Conservation (phyloP, 1,140 invertebrate species). For the Pseudachorutes palmiensis region DNA sequence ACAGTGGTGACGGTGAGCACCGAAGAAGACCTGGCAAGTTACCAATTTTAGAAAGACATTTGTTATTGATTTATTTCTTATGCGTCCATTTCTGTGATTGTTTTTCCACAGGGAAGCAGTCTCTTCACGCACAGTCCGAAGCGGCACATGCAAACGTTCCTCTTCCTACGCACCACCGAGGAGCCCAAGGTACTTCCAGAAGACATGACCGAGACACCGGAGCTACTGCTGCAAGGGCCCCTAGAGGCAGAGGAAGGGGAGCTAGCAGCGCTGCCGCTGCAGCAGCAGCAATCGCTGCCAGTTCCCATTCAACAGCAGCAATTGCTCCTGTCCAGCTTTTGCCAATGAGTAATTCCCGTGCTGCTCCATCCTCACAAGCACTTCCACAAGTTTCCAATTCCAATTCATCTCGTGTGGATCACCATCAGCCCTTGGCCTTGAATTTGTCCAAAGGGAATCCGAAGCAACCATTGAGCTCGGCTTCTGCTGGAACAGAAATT, state of each 20-base stretch:
- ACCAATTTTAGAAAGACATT: background rate
- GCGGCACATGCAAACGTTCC: background rate
- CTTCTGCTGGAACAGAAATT: background rate
- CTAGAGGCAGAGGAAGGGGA: background rate
- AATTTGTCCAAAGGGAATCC: constrained; percentile 24
- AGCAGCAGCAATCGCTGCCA: constrained; percentile 3
- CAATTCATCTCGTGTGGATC: background rate
- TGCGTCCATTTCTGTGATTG: background rate
- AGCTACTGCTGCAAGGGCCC: background rate
- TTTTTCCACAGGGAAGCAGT: background rate
- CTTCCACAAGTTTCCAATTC: background rate
- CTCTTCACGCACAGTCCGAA: constrained; percentile 11
- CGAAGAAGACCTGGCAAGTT: background rate
- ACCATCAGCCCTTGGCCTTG: constrained; percentile 14
- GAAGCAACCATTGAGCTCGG: background rate
- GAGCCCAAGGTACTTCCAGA: background rate
- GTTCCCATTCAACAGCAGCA: background rate
- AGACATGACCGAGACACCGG: background rate
- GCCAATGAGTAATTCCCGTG: background rate
- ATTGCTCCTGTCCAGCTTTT: background rate
- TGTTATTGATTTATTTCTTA: background rate
- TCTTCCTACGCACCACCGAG: background rate
- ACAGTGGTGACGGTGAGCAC: background rate
- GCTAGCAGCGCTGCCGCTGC: background rate
- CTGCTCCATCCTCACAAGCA: background rate